Evolutionary conservation across 2,888 invertebrate genomes (phyloP).

Genomic region (Cantharis lateralis): DNA sequence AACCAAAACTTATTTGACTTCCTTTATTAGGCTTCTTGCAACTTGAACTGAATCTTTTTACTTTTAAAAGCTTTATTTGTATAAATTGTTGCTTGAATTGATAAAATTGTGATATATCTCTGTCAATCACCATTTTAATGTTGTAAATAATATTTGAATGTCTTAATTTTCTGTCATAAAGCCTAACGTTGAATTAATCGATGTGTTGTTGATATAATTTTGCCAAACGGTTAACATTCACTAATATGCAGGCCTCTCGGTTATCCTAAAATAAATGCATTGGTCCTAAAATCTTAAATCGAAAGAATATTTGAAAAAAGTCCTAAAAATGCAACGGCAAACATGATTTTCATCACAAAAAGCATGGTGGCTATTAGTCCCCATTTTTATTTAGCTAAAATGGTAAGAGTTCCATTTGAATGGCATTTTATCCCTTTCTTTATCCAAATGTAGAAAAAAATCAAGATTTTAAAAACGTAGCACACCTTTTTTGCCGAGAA

Average conservation of each 20-base stretch:
- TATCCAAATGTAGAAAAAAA: too few species aligned
- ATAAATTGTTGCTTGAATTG: background rate
- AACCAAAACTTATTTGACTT: slow-evolving; percentile 21
- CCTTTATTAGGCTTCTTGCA: slow-evolving; percentile 26
- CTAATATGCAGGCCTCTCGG: background rate
- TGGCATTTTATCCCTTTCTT: too few species aligned
- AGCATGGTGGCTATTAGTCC: too few species aligned
- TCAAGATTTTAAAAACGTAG: too few species aligned
- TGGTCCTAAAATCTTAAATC: background rate
- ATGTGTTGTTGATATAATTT: background rate
- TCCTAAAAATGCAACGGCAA: too few species aligned
- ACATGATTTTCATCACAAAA: too few species aligned
- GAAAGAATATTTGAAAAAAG: too few species aligned
- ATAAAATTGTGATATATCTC: background rate
- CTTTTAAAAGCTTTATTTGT: background rate
- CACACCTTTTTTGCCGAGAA: too few species aligned
- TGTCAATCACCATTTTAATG: background rate
- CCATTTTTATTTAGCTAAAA: too few species aligned
- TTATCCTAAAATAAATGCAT: background rate
- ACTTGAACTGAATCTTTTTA: slow-evolving; percentile 5
- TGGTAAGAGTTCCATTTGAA: too few species aligned
- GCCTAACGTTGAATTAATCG: background rate
- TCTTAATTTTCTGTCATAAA: background rate
- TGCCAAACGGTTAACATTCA: background rate
- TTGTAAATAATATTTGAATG: slow-evolving; percentile 1